Percentiles rank a stretch among this genome's conserved stretches.
Evolutionary conservation across 1,140 invertebrate genomes (phyloP).

Genomic region (Drosophila pandora): DNA sequence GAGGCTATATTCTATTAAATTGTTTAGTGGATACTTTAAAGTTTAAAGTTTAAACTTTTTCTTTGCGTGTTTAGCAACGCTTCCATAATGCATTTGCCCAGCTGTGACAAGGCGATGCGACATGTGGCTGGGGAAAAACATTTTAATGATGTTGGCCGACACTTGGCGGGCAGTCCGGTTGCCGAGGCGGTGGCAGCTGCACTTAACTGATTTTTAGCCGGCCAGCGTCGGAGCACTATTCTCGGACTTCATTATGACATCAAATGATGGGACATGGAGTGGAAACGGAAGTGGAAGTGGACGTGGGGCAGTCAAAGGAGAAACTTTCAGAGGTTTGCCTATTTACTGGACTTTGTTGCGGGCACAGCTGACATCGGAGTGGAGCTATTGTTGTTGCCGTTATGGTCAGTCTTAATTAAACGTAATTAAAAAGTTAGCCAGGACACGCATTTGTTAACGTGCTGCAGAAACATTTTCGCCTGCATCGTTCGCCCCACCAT

Average conservation of each 20-base stretch:
- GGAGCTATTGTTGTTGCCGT: slow-evolving; percentile 35
- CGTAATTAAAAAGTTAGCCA: slow-evolving; percentile 77
- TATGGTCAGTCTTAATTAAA: slow-evolving; percentile 68
- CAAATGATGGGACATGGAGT: slow-evolving; percentile 21
- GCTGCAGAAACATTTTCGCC: slow-evolving; percentile 42
- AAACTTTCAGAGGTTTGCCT: slow-evolving; percentile 48
- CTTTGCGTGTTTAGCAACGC: neutral
- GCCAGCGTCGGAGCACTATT: slow-evolving; percentile 8
- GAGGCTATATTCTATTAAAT: neutral
- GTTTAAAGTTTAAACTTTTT: neutral
- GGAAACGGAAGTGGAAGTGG: slow-evolving; percentile 23
- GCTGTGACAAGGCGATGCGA: slow-evolving; percentile 15
- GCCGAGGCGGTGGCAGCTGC: slow-evolving; percentile 36
- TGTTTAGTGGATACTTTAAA: neutral
- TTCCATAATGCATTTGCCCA: slow-evolving; percentile 19
- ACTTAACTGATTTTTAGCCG: slow-evolving; percentile 49
- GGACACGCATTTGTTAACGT: slow-evolving; percentile 71
- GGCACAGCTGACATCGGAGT: slow-evolving; percentile 36
- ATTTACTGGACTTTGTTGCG: slow-evolving; percentile 58
- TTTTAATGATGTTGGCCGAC: slow-evolving; percentile 73
- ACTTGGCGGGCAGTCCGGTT: slow-evolving; percentile 40
- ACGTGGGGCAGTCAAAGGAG: too few relatives aligned
- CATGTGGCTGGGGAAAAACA: slow-evolving; percentile 74
- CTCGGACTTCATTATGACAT: slow-evolving; percentile 51
- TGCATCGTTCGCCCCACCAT: slow-evolving; percentile 18